Evolutionary conservation across 2,888 invertebrate genomes (phyloP), one percentile per base, ranked within the genome.

Genomic region (Tetragonisca angustula): DNA sequence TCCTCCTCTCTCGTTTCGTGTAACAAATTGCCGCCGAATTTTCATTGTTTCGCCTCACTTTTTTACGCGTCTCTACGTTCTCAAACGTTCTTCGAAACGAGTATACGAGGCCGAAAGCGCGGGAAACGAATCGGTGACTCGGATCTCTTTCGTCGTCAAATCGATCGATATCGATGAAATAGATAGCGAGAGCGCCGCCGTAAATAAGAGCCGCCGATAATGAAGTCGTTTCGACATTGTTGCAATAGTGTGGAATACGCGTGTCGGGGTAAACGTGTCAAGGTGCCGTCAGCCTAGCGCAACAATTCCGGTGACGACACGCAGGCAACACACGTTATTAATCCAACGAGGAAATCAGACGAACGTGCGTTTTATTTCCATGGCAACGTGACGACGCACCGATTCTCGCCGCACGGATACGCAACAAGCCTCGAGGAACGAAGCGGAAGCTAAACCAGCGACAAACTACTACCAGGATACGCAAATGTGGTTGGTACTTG

Each of bases 251-350:
- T 86, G 81, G 78, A 79, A 79, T 74, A 82, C 82, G 82, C 82
- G 79, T 80, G 79, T 79, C 81, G 89, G 91, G 88, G 90, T 90
- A 91, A 91, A 92, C 91, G 92, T 91, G 92, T 92, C 92, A 91
- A 91, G 91, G 92, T 90, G 86, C 87, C 86, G 86, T 84, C 87
- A 71, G 85, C 87, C 81, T 88, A 88, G 88, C 83, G 77, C 71
- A 82, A 88, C 88, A 80, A 87, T 88, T 84, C 76, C 77, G 79
- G 83, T 81, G 82, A 80, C 81, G 81, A 80, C 81, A 85, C 88
- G 73, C 87, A 54, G 36, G 61, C 64, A 64, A 73, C 74, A 76
- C 85, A 72, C 80, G 74, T 79, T 67, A 70, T 79, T 67, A 70
- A 81, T 68, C 50, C 81, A 65, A 85, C 85, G 77, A 85, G 81